Conservation (phyloP, 2,113 vertebrate species). For the Machaerirhynchus nigripectus region DNA sequence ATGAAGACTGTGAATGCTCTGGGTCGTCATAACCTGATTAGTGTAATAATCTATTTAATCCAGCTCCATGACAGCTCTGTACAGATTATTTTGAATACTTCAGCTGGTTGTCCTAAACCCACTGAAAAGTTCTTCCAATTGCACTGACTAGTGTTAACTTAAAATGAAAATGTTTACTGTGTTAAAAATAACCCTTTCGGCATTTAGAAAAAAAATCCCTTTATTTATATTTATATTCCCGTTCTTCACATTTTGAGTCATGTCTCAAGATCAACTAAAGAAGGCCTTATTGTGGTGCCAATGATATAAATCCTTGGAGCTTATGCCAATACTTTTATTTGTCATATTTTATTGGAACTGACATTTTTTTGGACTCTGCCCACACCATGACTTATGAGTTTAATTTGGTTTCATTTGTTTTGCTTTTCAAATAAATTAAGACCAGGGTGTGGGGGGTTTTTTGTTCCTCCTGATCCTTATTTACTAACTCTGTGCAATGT, state of each 20-base stretch:
- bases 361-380: conserved; percentile 20
- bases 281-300: conserved; percentile 14
- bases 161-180: not conserved
- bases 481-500: not conserved
- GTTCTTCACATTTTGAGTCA: conserved; percentile 44
- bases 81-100: not conserved
- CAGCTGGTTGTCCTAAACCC: not conserved
- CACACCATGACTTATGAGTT: not conserved
- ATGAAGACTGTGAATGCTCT: not conserved
- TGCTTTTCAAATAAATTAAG: conserved; percentile 43
- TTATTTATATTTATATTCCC: conserved; percentile 25
- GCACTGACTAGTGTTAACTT: not conserved
- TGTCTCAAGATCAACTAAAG: conserved; percentile 25
- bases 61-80: not conserved
- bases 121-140: not conserved
- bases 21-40: not conserved
- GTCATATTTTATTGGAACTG: conserved; percentile 32
- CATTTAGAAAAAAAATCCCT: not conserved
- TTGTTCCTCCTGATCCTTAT: not conserved
- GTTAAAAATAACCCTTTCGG: conserved; percentile 47
- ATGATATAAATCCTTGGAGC: not conserved
- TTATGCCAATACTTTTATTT: conserved; percentile 25
- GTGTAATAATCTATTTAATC: not conserved
- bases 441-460: not conserved
- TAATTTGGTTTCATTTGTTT: conserved; percentile 53